A percentile compares a stretch with the other conserved stretches of the same genome.
phyloP scores from a whole-genome alignment of 1,140 invertebrate species.

The Epicauta chinensis region DNA sequence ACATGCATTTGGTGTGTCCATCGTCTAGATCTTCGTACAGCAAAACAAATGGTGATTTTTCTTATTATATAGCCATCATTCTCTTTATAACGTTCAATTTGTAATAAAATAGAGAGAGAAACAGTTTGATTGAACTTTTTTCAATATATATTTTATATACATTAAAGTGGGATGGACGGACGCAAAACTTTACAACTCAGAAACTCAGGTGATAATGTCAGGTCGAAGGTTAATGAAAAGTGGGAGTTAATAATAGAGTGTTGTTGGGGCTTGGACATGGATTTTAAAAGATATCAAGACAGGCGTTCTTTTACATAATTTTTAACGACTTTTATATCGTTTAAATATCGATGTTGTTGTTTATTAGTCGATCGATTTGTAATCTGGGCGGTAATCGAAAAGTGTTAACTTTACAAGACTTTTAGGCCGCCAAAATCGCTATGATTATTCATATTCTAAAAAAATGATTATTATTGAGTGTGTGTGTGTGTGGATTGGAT shows the following conservation, averaged over 20 bases:
- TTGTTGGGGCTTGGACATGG: slow-evolving; percentile 8
- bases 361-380: slow-evolving; percentile 5
- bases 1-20: slow-evolving; percentile 18
- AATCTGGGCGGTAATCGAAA: not conserved
- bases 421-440: not conserved
- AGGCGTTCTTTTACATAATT: slow-evolving; percentile 5
- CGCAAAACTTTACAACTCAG: not conserved
- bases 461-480: no score
- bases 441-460: no score
- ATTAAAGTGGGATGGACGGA: slow-evolving; percentile 1
- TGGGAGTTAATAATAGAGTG: slow-evolving; percentile 23
- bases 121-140: slow-evolving; percentile 1
- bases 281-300: slow-evolving; percentile 6
- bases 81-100: not conserved
- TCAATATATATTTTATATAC: no score
- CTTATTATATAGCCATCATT: not conserved
- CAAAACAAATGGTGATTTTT: slow-evolving; percentile 13
- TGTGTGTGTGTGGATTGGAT: no score
- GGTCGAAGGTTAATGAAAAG: slow-evolving; percentile 30
- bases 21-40: slow-evolving; percentile 3
- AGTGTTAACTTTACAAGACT: slow-evolving; percentile 4
- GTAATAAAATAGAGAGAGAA: not conserved
- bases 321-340: not conserved
- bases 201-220: slow-evolving; percentile 23
- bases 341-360: not conserved